Evolutionary conservation across 2,113 vertebrate species (phyloP).

Genomic region (Hippoglossus stenolepis): DNA sequence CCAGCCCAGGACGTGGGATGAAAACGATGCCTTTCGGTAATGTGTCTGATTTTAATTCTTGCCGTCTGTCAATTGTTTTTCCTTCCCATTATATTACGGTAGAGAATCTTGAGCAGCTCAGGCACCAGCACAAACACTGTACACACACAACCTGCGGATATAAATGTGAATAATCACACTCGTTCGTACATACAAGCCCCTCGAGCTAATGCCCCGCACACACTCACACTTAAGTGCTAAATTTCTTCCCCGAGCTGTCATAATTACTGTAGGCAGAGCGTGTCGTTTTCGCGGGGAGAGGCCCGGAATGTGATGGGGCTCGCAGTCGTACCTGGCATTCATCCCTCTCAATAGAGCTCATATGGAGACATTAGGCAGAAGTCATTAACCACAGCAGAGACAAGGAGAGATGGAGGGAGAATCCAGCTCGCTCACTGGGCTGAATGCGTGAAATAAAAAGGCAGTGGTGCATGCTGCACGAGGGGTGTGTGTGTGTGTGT

Average conservation of each 20-base stretch:
- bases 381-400: constrained; percentile 70
- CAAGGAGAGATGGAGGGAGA: constrained; percentile 54
- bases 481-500: constrained; percentile 8
- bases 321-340: constrained; percentile 68
- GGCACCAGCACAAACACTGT: constrained; percentile 26
- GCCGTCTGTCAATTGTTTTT: constrained; percentile 30
- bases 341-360: constrained; percentile 56
- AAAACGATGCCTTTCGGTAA: constrained; percentile 46
- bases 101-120: constrained; percentile 24
- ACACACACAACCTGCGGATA: constrained; percentile 9
- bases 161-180: constrained; percentile 45
- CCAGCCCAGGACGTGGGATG: neutral
- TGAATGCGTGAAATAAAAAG: constrained; percentile 49
- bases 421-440: constrained; percentile 42
- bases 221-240: constrained; percentile 11
- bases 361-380: constrained; percentile 74
- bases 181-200: constrained; percentile 26
- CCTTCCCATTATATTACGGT: constrained; percentile 15
- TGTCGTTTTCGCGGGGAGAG: constrained; percentile 45
- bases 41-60: constrained; percentile 42
- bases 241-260: constrained; percentile 40
- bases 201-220: constrained; percentile 19
- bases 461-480: constrained; percentile 16
- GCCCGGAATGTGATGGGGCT: constrained; percentile 51
- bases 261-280: constrained; percentile 59